Percentiles rank a stretch among this genome's conserved stretches.
Evolutionary conservation across 2,888 invertebrate genomes (phyloP).

Genomic region (Camponotus fellah): DNA sequence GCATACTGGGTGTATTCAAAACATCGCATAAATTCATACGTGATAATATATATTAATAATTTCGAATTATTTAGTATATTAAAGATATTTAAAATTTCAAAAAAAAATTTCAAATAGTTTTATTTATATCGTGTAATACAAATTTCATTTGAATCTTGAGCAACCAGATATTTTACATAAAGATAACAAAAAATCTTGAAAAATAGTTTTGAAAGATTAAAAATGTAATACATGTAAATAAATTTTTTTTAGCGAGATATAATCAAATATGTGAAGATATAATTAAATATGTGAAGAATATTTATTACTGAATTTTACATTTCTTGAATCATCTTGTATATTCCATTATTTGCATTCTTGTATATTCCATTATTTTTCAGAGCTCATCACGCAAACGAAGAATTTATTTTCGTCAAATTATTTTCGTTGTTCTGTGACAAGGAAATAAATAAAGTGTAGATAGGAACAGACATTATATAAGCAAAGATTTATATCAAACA

Average conservation of each 20-base stretch:
- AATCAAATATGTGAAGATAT: too few species aligned
- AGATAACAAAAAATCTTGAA: background rate
- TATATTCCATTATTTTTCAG: conserved; percentile 2
- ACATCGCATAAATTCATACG: background rate
- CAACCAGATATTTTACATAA: background rate
- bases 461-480: background rate
- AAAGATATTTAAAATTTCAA: background rate
- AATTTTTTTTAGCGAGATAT: background rate
- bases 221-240: background rate
- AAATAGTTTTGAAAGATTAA: background rate
- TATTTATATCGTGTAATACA: background rate
- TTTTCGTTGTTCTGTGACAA: conserved; percentile 18
- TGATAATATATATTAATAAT: background rate
- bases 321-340: conserved; percentile 16
- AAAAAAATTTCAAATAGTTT: background rate
- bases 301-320: background rate
- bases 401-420: conserved; percentile 47
- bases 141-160: background rate
- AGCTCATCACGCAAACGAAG: conserved; percentile 24
- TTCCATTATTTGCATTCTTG: too few species aligned
- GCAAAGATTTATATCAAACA: conserved; percentile 2
- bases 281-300: background rate
- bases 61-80: background rate
- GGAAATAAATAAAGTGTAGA: conserved; percentile 26
- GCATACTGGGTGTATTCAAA: conserved; percentile 3